Evolutionary conservation across 2,797 vertebrate genomes (phyloP).

Genomic region (Lateolabrax maculatus): DNA sequence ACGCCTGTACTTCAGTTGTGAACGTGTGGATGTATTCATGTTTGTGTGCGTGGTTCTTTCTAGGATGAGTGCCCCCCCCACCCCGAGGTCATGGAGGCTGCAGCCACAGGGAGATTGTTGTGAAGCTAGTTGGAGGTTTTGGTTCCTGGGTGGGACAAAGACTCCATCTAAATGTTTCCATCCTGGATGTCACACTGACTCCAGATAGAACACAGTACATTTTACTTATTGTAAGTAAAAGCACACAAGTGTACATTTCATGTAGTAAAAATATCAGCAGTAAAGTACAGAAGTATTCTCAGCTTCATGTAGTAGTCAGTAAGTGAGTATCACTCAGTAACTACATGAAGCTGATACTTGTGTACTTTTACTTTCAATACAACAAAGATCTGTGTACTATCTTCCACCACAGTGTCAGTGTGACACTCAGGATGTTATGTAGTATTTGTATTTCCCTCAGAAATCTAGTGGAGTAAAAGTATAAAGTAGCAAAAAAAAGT

Average conservation of each 20-base stretch:
- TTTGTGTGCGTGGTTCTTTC: not conserved
- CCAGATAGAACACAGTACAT: not conserved
- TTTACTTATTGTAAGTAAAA: not conserved
- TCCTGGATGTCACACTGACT: not conserved
- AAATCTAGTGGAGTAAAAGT: too few species aligned
- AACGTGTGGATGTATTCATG: not conserved
- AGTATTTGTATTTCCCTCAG: too few species aligned
- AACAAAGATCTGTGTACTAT: too few species aligned
- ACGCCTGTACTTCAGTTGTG: not conserved
- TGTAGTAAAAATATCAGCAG: too few species aligned
- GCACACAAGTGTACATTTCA: not conserved
- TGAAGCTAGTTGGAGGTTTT: slow-evolving; percentile 30
- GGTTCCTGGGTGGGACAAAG: slow-evolving; percentile 32
- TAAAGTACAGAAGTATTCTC: not conserved
- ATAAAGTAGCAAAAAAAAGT: too few species aligned
- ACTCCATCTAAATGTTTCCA: slow-evolving; percentile 10
- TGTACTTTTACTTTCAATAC: too few species aligned
- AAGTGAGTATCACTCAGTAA: too few species aligned
- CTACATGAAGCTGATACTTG: too few species aligned
- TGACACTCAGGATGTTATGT: too few species aligned
- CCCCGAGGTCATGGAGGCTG: not conserved
- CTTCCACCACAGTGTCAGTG: too few species aligned
- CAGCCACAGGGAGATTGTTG: slow-evolving; percentile 32
- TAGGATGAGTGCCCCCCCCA: not conserved
- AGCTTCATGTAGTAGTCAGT: not conserved